A percentile compares a stretch with the other conserved stretches of the same genome.
phyloP scores from a whole-genome alignment of 2,888 invertebrate genomes.

The Aromia moschata region DNA sequence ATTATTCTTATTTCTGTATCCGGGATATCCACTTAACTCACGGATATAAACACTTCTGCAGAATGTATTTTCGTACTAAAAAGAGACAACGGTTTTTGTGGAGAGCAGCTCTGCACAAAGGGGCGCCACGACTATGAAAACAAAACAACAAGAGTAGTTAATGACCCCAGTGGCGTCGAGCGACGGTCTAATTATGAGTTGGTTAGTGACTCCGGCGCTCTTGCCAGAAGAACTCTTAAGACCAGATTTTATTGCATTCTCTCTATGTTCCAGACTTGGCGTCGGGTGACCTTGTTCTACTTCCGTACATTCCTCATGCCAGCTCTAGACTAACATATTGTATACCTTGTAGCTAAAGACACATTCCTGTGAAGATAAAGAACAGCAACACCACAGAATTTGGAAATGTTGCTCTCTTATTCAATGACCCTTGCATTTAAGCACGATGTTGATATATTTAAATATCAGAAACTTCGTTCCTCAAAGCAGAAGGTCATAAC shows the following conservation, averaged over 20 bases:
- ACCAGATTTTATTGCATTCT: background rate
- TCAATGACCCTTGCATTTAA: no score
- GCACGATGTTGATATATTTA: no score
- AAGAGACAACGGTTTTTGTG: conserved; percentile 1
- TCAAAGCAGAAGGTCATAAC: no score
- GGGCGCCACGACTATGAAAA: background rate
- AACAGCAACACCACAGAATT: no score
- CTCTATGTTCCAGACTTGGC: background rate
- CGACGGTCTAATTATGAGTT: background rate
- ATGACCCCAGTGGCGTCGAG: conserved; percentile 2
- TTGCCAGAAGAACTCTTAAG: background rate
- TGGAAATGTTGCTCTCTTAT: no score
- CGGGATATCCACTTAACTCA: background rate
- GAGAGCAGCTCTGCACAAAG: background rate
- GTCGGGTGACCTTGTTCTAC: background rate
- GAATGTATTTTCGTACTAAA: conserved; percentile 2
- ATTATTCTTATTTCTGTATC: conserved; percentile 1
- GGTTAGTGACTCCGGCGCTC: background rate
- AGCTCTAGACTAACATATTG: no score
- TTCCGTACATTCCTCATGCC: conserved; percentile 15
- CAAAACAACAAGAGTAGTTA: conserved; percentile 1
- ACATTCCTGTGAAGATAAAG: no score
- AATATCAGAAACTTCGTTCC: no score
- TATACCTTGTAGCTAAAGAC: no score
- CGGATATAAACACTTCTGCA: background rate